These are phyloP conservation scores for Anthopleura sola DNA, from an alignment of 64 coral and sea anemone genomes.

Conservation along the genomic window DNA sequence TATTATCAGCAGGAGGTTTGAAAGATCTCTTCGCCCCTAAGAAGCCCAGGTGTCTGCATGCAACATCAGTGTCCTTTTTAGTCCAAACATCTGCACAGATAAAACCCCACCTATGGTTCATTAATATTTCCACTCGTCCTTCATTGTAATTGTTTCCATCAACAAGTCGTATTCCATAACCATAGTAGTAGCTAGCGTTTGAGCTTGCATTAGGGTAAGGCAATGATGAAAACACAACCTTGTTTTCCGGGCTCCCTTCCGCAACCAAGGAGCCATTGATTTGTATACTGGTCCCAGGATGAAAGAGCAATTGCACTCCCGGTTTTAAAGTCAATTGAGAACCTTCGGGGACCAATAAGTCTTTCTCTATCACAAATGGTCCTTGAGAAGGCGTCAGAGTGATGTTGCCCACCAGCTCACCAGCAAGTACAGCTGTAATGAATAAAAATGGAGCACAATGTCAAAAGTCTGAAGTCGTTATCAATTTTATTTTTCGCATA, in stretches of 20 bases:
- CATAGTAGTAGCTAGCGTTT: background rate
- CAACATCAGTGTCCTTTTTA: background rate
- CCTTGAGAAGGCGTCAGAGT: background rate
- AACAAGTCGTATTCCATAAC: background rate
- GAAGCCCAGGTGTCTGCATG: slow-evolving; percentile 26
- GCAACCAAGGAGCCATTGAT: slow-evolving; percentile 18
- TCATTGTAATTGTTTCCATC: slow-evolving; percentile 5
- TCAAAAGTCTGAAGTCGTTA: no score
- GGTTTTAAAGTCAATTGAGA: slow-evolving; percentile 3
- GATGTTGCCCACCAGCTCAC: background rate
- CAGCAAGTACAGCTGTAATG: no score
- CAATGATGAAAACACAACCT: background rate
- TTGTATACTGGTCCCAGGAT: background rate
- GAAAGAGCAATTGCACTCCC: background rate
- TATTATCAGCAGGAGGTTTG: background rate
- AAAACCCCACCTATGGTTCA: background rate
- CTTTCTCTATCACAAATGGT: slow-evolving; percentile 1
- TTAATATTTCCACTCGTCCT: background rate
- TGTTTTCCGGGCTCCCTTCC: background rate
- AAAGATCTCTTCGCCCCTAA: background rate
- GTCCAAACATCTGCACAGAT: background rate
- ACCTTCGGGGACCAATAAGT: background rate
- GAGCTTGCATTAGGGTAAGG: background rate
- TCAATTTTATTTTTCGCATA: no score
- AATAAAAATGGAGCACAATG: no score